Percentiles rank a stretch among this genome's conserved stretches.
phyloP scores from a whole-genome alignment of 2,888 invertebrate species.

The Altica lythri region DNA sequence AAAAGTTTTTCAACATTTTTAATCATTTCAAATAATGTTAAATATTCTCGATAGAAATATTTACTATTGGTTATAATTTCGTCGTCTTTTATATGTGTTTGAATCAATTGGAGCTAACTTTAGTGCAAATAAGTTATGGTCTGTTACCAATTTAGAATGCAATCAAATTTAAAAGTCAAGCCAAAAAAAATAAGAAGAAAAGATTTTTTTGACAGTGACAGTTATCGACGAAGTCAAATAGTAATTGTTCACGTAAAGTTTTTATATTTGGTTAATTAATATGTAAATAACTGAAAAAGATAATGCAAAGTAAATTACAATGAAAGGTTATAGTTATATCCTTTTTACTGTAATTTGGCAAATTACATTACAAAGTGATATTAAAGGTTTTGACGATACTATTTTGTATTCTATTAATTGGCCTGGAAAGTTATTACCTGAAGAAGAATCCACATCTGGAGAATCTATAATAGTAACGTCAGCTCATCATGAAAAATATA shows the following conservation, averaged over 20 bases:
- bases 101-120: no score
- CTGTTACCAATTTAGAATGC: no score
- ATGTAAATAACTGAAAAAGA: conserved; percentile 2
- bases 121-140: no score
- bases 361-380: conserved; percentile 55
- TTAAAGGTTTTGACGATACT: conserved; percentile 81
- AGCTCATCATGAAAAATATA: conserved; percentile 79
- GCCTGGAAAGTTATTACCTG: conserved; percentile 64
- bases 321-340: conserved; percentile 3
- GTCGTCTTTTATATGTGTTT: neutral
- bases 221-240: neutral
- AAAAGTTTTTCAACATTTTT: neutral
- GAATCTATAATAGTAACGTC: conserved; percentile 74
- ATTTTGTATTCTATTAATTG: conserved; percentile 80
- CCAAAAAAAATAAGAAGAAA: no score
- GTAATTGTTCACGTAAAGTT: conserved; percentile 2
- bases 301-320: conserved; percentile 7
- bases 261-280: conserved; percentile 6
- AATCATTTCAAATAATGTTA: no score
- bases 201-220: conserved; percentile 9
- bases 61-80: no score
- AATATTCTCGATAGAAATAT: no score
- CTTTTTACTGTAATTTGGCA: conserved; percentile 14
- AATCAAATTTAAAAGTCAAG: no score
- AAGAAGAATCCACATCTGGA: conserved; percentile 52